Conservation (phyloP, 2,797 vertebrate species). For the Rhadinocentrus ornatus region DNA sequence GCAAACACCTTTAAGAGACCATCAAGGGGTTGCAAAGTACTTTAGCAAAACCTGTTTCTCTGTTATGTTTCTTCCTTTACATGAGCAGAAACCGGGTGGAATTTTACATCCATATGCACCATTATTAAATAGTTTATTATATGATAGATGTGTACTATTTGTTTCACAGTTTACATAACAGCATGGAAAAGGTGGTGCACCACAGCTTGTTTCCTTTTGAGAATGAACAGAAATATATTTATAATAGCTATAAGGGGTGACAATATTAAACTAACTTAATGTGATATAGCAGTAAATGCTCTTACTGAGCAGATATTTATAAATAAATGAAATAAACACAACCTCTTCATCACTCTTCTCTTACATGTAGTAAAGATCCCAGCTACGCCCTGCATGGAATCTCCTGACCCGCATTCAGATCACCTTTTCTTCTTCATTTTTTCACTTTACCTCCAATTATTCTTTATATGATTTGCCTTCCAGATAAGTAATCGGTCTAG, state of each 20-base stretch:
- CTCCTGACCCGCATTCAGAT: slow-evolving; percentile 8
- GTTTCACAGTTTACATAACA: not conserved
- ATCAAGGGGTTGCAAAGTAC: too few species aligned
- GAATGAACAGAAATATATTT: not conserved
- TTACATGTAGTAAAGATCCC: slow-evolving; percentile 10
- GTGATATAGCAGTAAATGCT: not conserved
- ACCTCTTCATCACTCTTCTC: not conserved
- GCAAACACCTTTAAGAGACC: not conserved
- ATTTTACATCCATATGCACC: too few species aligned
- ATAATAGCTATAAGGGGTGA: not conserved
- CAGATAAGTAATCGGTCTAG: slow-evolving; percentile 6
- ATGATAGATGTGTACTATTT: not conserved
- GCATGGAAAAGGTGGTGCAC: not conserved
- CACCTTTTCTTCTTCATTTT: not conserved
- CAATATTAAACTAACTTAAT: not conserved
- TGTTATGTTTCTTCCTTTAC: too few species aligned
- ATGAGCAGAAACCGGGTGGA: too few species aligned
- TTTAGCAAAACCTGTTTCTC: too few species aligned
- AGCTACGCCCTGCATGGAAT: slow-evolving; percentile 43
- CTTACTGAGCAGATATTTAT: not conserved
- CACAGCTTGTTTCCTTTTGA: not conserved
- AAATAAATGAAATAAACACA: not conserved
- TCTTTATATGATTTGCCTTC: slow-evolving; percentile 15
- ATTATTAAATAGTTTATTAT: not conserved
- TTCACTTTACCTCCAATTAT: not conserved